These are phyloP conservation scores for Gymnocypris eckloni DNA, from an alignment of 2,797 vertebrate species.

Conservation along the genomic window DNA sequence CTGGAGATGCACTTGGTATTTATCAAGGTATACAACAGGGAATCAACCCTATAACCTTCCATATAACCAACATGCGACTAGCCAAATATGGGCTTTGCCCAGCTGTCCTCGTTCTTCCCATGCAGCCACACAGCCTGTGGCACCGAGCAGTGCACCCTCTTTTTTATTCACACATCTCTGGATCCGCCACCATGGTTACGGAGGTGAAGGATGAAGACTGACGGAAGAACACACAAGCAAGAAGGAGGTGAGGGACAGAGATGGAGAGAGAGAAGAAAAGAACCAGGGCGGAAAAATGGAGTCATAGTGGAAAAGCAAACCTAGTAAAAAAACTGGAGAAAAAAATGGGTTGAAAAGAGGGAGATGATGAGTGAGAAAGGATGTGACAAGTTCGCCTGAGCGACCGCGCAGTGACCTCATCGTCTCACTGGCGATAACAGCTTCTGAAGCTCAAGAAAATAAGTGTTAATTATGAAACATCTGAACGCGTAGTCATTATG, in stretches of 20 bases:
- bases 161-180: constrained; percentile 36
- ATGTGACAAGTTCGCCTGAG: constrained; percentile 29
- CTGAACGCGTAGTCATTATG: background rate
- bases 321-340: background rate
- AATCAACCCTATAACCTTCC: background rate
- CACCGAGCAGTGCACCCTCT: background rate
- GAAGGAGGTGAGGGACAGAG: background rate
- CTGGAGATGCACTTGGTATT: background rate
- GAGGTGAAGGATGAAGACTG: constrained; percentile 28
- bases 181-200: constrained; percentile 41
- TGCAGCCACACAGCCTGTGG: background rate
- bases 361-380: background rate
- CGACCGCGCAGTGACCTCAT: constrained; percentile 42
- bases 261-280: background rate
- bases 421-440: constrained; percentile 14
- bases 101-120: background rate
- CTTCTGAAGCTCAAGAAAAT: background rate
- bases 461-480: constrained; percentile 41
- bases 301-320: constrained; percentile 11
- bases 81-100: background rate
- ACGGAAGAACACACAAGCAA: background rate
- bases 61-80: background rate
- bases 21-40: background rate
- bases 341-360: constrained; percentile 4
- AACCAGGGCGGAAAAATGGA: background rate